A percentile compares a stretch with the other conserved stretches of the same genome.
phyloP scores from a whole-genome alignment of 2,113 vertebrate genomes.

The Lycaon pictus region DNA sequence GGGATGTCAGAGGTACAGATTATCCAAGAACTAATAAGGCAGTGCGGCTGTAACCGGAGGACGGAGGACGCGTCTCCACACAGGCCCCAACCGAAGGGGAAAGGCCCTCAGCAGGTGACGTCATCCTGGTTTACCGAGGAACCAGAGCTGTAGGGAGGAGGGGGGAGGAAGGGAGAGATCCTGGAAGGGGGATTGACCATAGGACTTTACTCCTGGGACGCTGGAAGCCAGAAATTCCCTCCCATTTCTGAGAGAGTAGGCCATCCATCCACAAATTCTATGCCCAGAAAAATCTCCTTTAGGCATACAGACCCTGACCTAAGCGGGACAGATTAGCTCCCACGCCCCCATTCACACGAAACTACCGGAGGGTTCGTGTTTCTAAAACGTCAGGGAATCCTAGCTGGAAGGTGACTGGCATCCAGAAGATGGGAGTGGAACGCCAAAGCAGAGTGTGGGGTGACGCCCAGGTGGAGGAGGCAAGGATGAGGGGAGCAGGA shows the following conservation, averaged over 20 bases:
- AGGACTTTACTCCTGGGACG: neutral
- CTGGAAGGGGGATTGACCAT: neutral
- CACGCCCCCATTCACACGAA: neutral
- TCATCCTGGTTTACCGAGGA: too few relatives aligned
- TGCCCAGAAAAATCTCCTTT: neutral
- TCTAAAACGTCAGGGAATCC: neutral
- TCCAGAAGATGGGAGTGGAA: neutral
- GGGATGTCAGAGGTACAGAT: neutral
- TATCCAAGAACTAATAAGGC: neutral
- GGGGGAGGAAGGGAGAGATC: neutral
- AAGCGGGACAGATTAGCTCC: neutral
- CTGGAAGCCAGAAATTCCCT: neutral
- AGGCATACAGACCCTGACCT: neutral
- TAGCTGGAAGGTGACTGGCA: neutral
- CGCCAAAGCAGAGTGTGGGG: neutral
- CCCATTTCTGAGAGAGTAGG: neutral
- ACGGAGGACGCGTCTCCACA: neutral
- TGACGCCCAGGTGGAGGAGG: neutral
- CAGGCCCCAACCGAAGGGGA: neutral
- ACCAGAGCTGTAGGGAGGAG: neutral
- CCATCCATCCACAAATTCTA: neutral
- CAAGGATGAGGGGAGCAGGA: too few relatives aligned
- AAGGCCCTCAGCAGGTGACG: neutral
- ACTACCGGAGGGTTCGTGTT: neutral
- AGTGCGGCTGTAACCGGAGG: neutral